Base-by-base conservation (phyloP, 1,140 invertebrate genomes). In the Rhagoletis zephyria region DNA sequence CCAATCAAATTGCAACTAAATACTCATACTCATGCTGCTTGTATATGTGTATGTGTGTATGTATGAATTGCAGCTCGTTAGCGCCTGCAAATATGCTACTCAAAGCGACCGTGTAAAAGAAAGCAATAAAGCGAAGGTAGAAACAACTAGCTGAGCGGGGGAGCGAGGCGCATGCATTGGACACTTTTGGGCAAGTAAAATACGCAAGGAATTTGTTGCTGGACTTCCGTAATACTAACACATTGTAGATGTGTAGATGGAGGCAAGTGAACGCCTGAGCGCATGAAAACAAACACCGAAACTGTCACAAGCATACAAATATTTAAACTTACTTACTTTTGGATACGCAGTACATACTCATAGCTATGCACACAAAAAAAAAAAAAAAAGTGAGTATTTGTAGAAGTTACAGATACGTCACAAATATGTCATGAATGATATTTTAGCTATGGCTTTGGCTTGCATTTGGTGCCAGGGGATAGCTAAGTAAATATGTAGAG, bases 31-130 rank as follows among this genome's bases (percentile, higher is more conserved):
- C 61, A 63, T n/a, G 61, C 0, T 56, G 51, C 9, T 4, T 9
- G 4, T 4, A 4, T 56, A 67, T 30, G 51, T 56, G 56, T 81
- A 30, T 30, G 30, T 56, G 1, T 56, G 51, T 9, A 67, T 30
- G 51, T 56, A 81, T 81, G 74, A 56, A 56, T 81, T 81, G 74
- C 45, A 81, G 48, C 48, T 81, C 74, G 74, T 56, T 56, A 81
- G 4, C 48, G 74, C 74, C 74, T 59, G 74, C 48, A 56, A 59
- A 48, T 81, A 81, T 81, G 74, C 74, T 56, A 19, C 74, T 1
- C 74, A 19, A 81, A 81, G 56, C 56, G 1, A 16, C 56, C 9
- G n/a, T 42, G 4, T 4, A 2, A 19, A 59, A 81, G 19, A 16
- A 12, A 19, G 19, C 6, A 14, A 10, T 2, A 6, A 19, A 51